Base-by-base conservation (phyloP, 2,888 invertebrate species). In the Mesorhabditis sp. region DNA sequence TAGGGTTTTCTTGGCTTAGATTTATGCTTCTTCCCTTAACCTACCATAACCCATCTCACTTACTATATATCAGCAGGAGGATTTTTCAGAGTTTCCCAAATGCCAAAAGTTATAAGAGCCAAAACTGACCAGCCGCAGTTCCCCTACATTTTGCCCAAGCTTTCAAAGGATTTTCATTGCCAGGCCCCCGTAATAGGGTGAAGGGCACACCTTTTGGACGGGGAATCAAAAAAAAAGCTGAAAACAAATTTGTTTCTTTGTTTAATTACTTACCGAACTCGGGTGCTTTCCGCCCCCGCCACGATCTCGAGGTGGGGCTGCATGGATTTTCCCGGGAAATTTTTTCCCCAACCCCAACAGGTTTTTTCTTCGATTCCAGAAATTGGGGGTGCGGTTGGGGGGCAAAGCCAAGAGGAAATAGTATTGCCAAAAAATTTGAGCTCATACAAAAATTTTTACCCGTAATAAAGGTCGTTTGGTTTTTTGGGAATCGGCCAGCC, bases 131-230 rank as follows among this genome's bases (percentile, higher is more conserved):
- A 67, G 78, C 78, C 42, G 79, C 81, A 5, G 74, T 69, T 10
- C 68, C 71, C 65, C 69, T 50, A 45, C 82, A 82, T 6, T 67
- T 67, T 43, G 72, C 71, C 4, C 73, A 50, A 2, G 76, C 70
- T 15, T 76, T 71, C 67, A 82, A 82, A 41, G 75, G 77, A 71
- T 82, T 82, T 43, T 75, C 74, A 65, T 82, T 82, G 6, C 82
- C 82, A 13, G 76, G 77, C n/a, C 68, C 67, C 50, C 82, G 81
- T 13, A 72, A 71, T 62, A 80, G 82, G 42, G 69, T 72, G 69
- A 82, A 82, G 10, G 72, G 72, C 28, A 75, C 75, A 70, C 82
- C 82, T 76, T 72, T 4, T 72, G 45, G 1, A 74, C 71, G 0
- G 77, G 67, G 70, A 43, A 61, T 80, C 80, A 63, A 74, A 80